Conservation (phyloP, 2,888 invertebrate species). For the Creontiades dilutus region DNA sequence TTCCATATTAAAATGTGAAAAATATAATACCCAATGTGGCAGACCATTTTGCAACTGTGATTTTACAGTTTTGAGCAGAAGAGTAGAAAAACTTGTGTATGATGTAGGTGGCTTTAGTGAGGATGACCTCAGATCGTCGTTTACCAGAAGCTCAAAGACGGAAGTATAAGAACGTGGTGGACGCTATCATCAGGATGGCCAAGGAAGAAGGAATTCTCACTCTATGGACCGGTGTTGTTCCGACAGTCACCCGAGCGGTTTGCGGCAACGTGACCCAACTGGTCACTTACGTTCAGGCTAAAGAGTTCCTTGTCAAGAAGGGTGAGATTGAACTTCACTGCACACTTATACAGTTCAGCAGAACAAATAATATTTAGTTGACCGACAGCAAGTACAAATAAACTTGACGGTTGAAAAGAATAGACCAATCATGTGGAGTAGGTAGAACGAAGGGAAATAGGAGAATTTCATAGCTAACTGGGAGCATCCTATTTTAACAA, state of each 20-base stretch:
- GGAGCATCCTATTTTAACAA: too few species aligned
- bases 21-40: too few species aligned
- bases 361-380: too few species aligned
- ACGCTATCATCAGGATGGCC: constrained; percentile 89
- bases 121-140: constrained; percentile 98
- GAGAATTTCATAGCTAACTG: too few species aligned
- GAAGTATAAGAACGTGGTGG: constrained; percentile 94
- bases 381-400: too few species aligned
- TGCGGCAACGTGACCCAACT: constrained; percentile 98
- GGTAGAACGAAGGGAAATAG: too few species aligned
- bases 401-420: too few species aligned
- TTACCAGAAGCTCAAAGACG: constrained; percentile 91
- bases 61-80: neutral
- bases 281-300: constrained; percentile 95
- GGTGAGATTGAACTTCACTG: constrained; percentile 76
- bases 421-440: too few species aligned
- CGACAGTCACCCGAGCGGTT: constrained; percentile 94
- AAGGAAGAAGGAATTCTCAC: constrained; percentile 91
- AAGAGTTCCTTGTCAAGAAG: constrained; percentile 83
- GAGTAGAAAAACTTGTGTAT: neutral
- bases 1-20: too few species aligned
- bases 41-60: neutral
- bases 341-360: neutral
- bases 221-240: constrained; percentile 93
- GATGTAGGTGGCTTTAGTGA: constrained; percentile 87